phyloP scores from a whole-genome alignment of 2,888 invertebrate genomes.

The Trimorus sp. region DNA sequence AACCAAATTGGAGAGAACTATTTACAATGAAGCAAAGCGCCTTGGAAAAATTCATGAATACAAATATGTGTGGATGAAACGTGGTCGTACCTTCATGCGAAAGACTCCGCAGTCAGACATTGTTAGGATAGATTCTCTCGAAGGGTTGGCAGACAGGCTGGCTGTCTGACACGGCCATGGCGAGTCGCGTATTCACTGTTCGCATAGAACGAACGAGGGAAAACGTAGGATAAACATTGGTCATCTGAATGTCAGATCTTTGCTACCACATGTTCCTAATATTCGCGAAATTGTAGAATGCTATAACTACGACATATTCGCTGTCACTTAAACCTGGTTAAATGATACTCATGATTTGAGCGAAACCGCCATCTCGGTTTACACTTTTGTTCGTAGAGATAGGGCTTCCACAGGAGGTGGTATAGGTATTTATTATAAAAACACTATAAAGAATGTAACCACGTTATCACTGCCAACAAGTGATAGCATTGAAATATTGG shows the following conservation, averaged over 20 bases:
- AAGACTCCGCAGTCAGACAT: background rate
- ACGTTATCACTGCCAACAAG: too few relatives aligned
- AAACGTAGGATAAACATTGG: background rate
- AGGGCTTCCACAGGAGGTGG: conserved; percentile 3
- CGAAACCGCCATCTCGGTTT: background rate
- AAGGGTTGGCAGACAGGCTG: background rate
- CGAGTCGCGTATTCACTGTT: too few relatives aligned
- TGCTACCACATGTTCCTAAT: background rate
- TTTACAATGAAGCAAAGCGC: background rate
- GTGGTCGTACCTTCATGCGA: background rate
- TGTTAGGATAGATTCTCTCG: background rate
- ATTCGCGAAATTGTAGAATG: conserved; percentile 1
- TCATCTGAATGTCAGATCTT: conserved; percentile 12
- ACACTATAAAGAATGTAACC: background rate
- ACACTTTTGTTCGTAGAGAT: background rate
- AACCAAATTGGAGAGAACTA: background rate
- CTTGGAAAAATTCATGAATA: background rate
- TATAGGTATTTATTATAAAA: conserved; percentile 10
- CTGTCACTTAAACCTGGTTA: conserved; percentile 9
- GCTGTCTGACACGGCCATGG: too few relatives aligned
- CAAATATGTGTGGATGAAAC: conserved; percentile 11
- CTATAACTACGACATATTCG: background rate
- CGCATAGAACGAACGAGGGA: too few relatives aligned
- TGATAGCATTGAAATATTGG: background rate
- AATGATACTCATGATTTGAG: background rate